These are phyloP conservation scores for Ifrita kowaldi DNA, from an alignment of 2,113 vertebrate species.

Conservation along the genomic window DNA sequence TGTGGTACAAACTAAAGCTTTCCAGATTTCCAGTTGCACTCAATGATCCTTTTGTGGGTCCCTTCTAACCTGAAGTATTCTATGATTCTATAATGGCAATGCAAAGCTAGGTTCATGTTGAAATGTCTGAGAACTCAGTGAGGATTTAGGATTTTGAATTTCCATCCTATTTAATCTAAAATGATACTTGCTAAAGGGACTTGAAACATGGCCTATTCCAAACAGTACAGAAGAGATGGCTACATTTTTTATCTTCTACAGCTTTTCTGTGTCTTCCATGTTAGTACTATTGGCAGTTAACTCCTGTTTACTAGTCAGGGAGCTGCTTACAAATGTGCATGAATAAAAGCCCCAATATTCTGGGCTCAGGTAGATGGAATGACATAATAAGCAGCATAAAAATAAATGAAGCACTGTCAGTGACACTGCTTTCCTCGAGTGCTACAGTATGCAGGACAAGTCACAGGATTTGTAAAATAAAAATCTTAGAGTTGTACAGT, in stretches of 20 bases:
- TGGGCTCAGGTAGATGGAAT: neutral
- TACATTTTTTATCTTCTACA: neutral
- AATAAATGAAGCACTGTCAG: neutral
- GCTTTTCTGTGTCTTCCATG: neutral
- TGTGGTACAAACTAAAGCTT: neutral
- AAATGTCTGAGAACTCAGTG: neutral
- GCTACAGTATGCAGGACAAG: neutral
- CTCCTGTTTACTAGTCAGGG: neutral
- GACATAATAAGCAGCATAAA: neutral
- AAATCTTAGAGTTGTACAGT: neutral
- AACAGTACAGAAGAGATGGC: neutral
- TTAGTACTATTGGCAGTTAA: neutral
- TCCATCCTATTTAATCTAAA: neutral
- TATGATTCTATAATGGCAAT: neutral
- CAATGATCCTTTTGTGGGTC: neutral
- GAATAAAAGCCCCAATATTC: neutral
- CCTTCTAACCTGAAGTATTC: neutral
- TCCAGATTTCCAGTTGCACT: neutral
- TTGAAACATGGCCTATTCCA: neutral
- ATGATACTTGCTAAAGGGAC: neutral
- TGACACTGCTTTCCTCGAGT: fast-evolving
- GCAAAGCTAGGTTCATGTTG: neutral
- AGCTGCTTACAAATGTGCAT: neutral
- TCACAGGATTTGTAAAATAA: neutral
- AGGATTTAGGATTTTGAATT: neutral